Conservation (phyloP, 23 tunicate genomes). For the Diplosoma virens region DNA sequence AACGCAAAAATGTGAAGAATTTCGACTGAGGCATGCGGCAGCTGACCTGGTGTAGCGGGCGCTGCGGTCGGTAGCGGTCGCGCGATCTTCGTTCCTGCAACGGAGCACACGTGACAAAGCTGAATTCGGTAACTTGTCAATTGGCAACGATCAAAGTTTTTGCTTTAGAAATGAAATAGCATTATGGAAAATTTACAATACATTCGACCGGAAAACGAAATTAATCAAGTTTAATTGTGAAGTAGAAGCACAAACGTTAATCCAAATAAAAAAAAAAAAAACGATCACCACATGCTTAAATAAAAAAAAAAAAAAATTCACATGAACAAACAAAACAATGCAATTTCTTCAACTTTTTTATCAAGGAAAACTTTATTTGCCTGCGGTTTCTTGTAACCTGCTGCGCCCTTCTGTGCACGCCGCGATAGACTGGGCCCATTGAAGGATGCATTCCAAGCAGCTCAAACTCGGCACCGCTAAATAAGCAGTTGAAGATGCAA, state of each 20-base stretch:
- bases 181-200: too few relatives aligned
- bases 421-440: conserved; percentile 61
- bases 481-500: neutral
- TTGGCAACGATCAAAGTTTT: too few relatives aligned
- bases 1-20: neutral
- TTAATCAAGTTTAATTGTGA: too few relatives aligned
- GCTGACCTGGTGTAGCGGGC: neutral
- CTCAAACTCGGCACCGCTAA: conserved; percentile 60
- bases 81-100: neutral
- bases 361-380: neutral
- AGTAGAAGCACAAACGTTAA: too few relatives aligned
- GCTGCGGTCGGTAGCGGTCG: neutral
- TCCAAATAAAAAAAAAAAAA: neutral
- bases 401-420: conserved; percentile 49
- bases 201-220: too few relatives aligned
- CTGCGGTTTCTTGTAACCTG: conserved; percentile 22
- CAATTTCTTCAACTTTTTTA: too few relatives aligned
- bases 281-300: neutral
- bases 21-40: neutral
- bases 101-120: too few relatives aligned
- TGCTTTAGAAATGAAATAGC: too few relatives aligned
- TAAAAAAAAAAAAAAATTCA: neutral
- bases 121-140: too few relatives aligned
- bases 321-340: neutral
- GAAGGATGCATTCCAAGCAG: conserved; percentile 75